Base-by-base conservation (phyloP, 2,888 invertebrate genomes). In the Phortica okadai region DNA sequence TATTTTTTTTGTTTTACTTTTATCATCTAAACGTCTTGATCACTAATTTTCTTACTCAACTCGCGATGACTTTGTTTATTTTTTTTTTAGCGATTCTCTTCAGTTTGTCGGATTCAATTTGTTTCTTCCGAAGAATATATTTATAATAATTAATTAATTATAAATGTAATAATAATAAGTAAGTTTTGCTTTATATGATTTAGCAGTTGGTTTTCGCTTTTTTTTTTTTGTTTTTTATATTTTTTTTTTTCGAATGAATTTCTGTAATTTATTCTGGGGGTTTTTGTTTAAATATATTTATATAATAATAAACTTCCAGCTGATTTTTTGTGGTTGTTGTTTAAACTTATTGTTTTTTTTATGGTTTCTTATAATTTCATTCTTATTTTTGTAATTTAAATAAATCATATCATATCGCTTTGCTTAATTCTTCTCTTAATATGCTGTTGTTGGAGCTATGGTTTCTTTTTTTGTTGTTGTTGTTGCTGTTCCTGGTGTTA, bases 111-210 rank as follows among this genome's bases (percentile, higher is more conserved):
- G 21, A n/a, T 66, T 66, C 11, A 41, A 66, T 33, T 66, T 67
- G 78, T 82, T 83, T 82, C 82, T 81, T 82, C 82, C 82, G 82
- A 83, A 84, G 83, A 83, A 83, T 82, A 83, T 84, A 82, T 82
- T 83, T 83, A 81, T 82, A 81, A 80, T 81, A 82, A 81, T 83
- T 82, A 82, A 82, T 83, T 82, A 85, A 82, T 87, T 83, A 82
- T 84, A 83, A 85, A 87, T 83, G 80, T 84, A 84, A 83, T 82
- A 84, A 82, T 84, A 83, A 82, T 82, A 84, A 82, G 83, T 82
- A 83, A 80, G 81, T 85, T 82, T 83, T 83, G 84, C 86, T 84
- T 84, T 85, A 82, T 87, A 85, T 84, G 85, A 82, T 83, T 83
- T 76, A 85, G 50, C 50, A 50, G 50, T 50, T 50, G 50, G 50